Evolutionary conservation across 2,888 invertebrate species (phyloP), one percentile per base, ranked within the genome.

Genomic region (Metopia argyrocephala): DNA sequence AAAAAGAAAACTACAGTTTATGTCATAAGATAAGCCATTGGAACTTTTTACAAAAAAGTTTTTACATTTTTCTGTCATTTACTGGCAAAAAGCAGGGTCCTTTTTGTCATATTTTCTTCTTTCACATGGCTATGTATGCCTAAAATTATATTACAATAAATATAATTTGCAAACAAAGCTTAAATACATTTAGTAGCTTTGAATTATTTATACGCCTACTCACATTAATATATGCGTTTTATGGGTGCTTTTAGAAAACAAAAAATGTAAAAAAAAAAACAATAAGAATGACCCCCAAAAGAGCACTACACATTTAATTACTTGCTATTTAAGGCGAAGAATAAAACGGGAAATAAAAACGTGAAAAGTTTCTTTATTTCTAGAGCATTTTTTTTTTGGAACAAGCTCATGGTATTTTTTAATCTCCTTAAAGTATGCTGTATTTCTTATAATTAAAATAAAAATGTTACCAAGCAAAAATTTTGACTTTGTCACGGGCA

Each of bases 141-240:
- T 61, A 6, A 52, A 70, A 52, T 38, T 27, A 68, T 68, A 18
- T 46, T 46, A 5, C n/a, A 57, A 52, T 21, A 52, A 21, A 52
- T 28, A n/a, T 27, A 18, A 57, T 31, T 57, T 57, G 20, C 20
- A 20, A 31, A 57, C 27, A 57, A 57, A 57, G 18, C 18, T 57
- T 27, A 18, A 38, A 28, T 31, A 38, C 31, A 23, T 31, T 59
- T 31, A 21, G 15, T 21, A 38, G 20, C 21, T 59, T 27, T 54
- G 15, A 12, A 21, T 59, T 21, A 59, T 59, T 59, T 59, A 59
- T 38, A 12, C 12, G 59, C 20, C 57, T 57, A 21, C 12, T 5
- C 20, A 12, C 18, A 18, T 15, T 12, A 9, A 38, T 15, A 38
- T 38, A 38, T 38, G 38, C 9, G 15, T 15, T 4, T 38, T 12